Percentiles rank a stretch among this genome's conserved stretches.
Evolutionary conservation across 2,888 invertebrate species (phyloP).

Genomic region (Iselma pallidipennis): DNA sequence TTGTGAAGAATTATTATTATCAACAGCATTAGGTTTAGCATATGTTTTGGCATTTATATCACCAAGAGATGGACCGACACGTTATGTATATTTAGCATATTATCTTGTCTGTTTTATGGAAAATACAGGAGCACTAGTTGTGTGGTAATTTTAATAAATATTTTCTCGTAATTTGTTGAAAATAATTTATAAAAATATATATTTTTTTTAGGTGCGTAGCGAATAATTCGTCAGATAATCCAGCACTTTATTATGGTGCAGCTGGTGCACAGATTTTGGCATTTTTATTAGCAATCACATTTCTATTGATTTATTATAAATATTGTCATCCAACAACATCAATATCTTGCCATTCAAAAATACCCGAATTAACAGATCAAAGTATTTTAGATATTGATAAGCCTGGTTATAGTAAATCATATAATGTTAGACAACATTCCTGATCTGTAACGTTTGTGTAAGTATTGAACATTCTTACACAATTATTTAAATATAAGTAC

Average conservation of each 20-base stretch:
- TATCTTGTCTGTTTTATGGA: conserved; percentile 59
- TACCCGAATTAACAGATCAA: conserved; percentile 42
- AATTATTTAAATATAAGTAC: conserved; percentile 5
- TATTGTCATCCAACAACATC: conserved; percentile 55
- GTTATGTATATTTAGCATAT: conserved; percentile 58
- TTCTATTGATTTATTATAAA: conserved; percentile 55
- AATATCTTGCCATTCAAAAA: conserved; percentile 38
- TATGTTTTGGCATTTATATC: conserved; percentile 65
- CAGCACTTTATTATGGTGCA: conserved; percentile 54
- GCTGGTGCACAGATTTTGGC: conserved; percentile 52
- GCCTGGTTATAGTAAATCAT: conserved; percentile 53
- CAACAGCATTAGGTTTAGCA: conserved; percentile 62
- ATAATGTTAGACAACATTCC: conserved; percentile 46
- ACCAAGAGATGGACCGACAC: conserved; percentile 63
- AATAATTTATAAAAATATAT: neutral
- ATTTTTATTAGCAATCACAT: conserved; percentile 52
- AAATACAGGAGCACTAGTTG: conserved; percentile 56
- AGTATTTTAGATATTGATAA: conserved; percentile 47
- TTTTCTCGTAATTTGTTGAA: neutral
- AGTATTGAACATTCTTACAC: conserved; percentile 11
- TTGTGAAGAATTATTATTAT: conserved; percentile 57
- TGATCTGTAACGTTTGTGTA: conserved; percentile 49
- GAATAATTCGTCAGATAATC: conserved; percentile 52
- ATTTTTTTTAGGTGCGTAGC: conserved; percentile 53
- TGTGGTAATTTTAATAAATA: conserved; percentile 46